Conservation (phyloP, 2,113 vertebrate species). For the Terrapene triunguis region DNA sequence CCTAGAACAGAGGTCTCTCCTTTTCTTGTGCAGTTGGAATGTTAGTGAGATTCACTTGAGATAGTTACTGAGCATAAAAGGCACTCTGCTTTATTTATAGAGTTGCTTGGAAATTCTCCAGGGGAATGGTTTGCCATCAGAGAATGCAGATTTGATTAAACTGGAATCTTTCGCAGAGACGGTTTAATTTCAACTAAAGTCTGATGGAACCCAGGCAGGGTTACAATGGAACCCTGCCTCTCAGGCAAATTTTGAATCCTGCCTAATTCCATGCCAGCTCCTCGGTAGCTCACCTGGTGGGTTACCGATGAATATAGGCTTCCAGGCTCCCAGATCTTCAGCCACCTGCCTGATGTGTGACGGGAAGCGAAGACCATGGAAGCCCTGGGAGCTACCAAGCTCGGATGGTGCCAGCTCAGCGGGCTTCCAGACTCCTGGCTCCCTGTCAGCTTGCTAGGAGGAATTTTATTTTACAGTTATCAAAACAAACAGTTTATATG, state of each 20-base stretch:
- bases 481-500: conserved; percentile 18
- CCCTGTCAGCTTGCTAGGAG: not conserved
- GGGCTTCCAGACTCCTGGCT: not conserved
- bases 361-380: too few species aligned
- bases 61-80: too few species aligned
- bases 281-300: not conserved
- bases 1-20: too few species aligned
- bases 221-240: not conserved
- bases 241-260: not conserved
- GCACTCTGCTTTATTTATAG: not conserved
- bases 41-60: not conserved
- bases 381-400: too few species aligned
- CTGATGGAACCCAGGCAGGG: not conserved
- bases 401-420: not conserved
- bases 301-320: not conserved
- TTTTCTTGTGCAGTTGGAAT: not conserved
- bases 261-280: not conserved
- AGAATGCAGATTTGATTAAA: not conserved
- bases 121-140: not conserved
- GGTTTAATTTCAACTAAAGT: not conserved
- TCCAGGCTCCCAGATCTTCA: not conserved
- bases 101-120: not conserved
- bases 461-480: conserved; percentile 17
- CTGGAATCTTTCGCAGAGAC: not conserved
- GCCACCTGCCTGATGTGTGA: not conserved